Evolutionary conservation across 2,113 vertebrate species (phyloP), one percentile per base, ranked within the genome.

Genomic region (Mormoops blainvillei): DNA sequence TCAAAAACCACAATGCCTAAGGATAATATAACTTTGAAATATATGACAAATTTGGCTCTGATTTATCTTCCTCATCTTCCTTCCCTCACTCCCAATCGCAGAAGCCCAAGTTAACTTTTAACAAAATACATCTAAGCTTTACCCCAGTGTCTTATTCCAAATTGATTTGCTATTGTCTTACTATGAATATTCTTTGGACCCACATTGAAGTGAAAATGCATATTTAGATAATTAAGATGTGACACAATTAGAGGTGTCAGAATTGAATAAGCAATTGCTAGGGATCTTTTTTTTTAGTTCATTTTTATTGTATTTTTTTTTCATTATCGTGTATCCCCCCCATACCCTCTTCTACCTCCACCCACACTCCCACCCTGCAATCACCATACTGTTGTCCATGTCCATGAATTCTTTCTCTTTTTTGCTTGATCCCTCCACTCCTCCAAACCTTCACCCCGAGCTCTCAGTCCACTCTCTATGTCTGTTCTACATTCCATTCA

Each of bases 151-250:
- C 7, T 61, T 67, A 90, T 74, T 41, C 43, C 87, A 80, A 68
- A 56, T 43, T 31, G 4, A 2, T 43, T 38, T 4, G 15, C 31
- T 65, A 10, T 56, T 48, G 28, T 93, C 5, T 26, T 38, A 71
- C n/a, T 48, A 71, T 7, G 31, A 90, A 20, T 7, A 65, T 7
- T 73, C 22, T 71, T 78, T 65, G n/a, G 26, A 78, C 1, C 2
- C 54, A 48, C 11, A 41, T 12, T 87, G 78, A 87, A 58, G 28
- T 74, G 2, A 76, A 92, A 95, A 78, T 73, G 3, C 3, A 61
- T 43, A 31, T 93, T 81, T 73, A 67, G 14, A 74, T 80, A 65
- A 90, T 83, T 82, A 90, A 95, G 73, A 58, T 70, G 94, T 76
- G 45, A 84, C 38, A 80, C n/a, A 54, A 43, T 56, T 45, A 68